Base-by-base conservation (phyloP, 2,797 vertebrate species). In the Florisuga fusca region DNA sequence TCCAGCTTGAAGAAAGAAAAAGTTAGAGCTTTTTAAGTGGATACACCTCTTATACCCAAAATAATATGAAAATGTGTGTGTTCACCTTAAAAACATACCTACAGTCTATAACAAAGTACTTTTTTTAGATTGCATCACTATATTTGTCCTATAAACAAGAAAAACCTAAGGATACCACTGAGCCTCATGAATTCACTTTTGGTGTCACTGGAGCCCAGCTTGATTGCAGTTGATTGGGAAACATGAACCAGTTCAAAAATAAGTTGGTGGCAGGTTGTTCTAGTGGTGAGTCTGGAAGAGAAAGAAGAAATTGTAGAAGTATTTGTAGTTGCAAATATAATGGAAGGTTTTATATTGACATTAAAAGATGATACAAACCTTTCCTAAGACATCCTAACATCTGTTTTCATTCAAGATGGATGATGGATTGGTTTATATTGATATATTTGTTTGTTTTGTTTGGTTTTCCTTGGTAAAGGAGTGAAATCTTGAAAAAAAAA, bases 211-310 rank as follows among this genome's bases (percentile, higher is more conserved):
- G 59, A 92, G 67, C 89, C 87, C 81, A 63, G 75, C 26, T 43
- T 4, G 72, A 76, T 90, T 87, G 61, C 64, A 46, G 89, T 89
- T 93, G 90, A 29, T 95, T 38, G 54, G 86, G 84, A 73, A 80
- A 74, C 12, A 2, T 18, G 29, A 51, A 12, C 25, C 7, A 7
- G 64, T 92, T 94, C 72, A 48, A 0, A 7, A 45, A 7, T 53
- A 41, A 85, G 67, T 66, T 77, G 74, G 64, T 73, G 61, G 19
- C 77, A 87, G 2, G 12, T 55, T 63, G 22, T 57, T 89, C 73
- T 25, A 14, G 23, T 67, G 50, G 8, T 6, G 16, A 55, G 34
- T 64, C 23, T 43, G 64, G 67, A 90, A 41, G 14, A 61, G 51
- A 51, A 72, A 53, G 34, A 53, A 63, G 53, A 50, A 73, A 53